Base-by-base conservation (phyloP, 1,140 invertebrate genomes). In the Orchesella cincta region DNA sequence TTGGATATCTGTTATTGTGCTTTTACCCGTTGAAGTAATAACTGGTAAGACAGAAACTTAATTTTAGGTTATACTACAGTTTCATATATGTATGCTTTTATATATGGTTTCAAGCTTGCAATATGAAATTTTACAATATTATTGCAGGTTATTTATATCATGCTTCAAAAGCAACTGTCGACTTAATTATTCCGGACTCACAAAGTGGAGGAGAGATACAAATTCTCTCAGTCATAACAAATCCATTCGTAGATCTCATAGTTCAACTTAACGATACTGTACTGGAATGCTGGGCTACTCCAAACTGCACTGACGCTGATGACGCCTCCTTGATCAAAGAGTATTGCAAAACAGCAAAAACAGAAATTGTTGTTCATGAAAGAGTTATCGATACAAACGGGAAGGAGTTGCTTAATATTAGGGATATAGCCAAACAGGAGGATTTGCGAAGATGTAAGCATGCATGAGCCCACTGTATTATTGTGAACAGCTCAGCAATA, bases 241-340 rank as follows among this genome's bases (percentile, higher is more conserved):
- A 87, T 76, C 88, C 88, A 0, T 84, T 89, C 70, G 88, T 87
- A 20, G 83, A 85, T 20, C 81, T 85, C 20, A 85, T 89, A 74
- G 84, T 89, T 33, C 81, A 81, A 36, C 52, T 88, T 54, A 85
- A 88, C 80, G 86, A 87, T 76, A 84, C 85, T 18, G 85, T 87
- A 0, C 80, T 88, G 52, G 79, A 80, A 14, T 82, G 80, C 34
- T 85, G 84, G 84, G 80, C 83, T 16, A 67, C 14, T 39, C 71
- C 78, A 3, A 81, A 77, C 39, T 81, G 84, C 54, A 81, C 83
- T 1, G 70, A 76, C 1, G 75, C 78, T 33, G 79, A 78, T 3
- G 82, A 83, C 62, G 78, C 75, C 46, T 80, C 83, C 0, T 62
- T 84, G 16, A 75, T 85, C 18, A 84, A 83, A 52, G 51, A 78